Evolutionary conservation across 92 coral and sea anemone genomes (phyloP).

Genomic region (Desmophyllum pertusum): DNA sequence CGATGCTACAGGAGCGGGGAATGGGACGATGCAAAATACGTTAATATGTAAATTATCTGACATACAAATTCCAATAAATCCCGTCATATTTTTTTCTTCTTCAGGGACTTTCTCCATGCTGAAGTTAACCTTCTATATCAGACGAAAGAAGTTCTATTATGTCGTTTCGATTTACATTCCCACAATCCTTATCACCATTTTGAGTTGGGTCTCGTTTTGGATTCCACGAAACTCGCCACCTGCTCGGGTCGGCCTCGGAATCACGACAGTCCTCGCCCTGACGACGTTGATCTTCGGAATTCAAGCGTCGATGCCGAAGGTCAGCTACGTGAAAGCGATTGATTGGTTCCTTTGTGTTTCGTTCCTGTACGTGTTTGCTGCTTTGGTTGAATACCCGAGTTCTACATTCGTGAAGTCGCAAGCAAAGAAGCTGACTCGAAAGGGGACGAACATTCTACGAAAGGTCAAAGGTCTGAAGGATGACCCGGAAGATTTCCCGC

Average conservation of each 20-base stretch:
- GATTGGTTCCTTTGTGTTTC: conserved; percentile 95
- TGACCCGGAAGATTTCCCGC: conserved; percentile 38
- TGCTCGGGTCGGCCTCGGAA: conserved; percentile 98
- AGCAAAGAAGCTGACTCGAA: conserved; percentile 80
- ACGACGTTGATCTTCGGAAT: conserved; percentile 94
- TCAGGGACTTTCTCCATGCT: conserved; percentile 74
- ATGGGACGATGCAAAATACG: no score
- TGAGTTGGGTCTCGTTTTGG: conserved; percentile 99
- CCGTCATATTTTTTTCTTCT: neutral
- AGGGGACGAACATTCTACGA: conserved; percentile 76
- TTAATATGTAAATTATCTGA: neutral
- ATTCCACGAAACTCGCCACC: conserved; percentile 97
- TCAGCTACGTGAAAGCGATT: conserved; percentile 93
- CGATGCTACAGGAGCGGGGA: no score
- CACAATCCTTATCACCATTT: conserved; percentile 74
- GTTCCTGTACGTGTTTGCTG: conserved; percentile 87
- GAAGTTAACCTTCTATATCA: conserved; percentile 55
- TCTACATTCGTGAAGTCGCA: conserved; percentile 90
- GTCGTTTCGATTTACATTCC: conserved; percentile 92
- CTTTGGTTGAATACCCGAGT: conserved; percentile 94
- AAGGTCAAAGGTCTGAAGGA: conserved; percentile 78
- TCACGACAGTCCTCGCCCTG: conserved; percentile 96
- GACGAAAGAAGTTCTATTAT: conserved; percentile 88
- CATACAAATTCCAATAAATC: neutral
- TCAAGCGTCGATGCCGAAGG: conserved; percentile 93